Percentiles rank a stretch among this genome's conserved stretches.
Conservation (phyloP, 2,888 invertebrate species). For the Idaea dimidiata region DNA sequence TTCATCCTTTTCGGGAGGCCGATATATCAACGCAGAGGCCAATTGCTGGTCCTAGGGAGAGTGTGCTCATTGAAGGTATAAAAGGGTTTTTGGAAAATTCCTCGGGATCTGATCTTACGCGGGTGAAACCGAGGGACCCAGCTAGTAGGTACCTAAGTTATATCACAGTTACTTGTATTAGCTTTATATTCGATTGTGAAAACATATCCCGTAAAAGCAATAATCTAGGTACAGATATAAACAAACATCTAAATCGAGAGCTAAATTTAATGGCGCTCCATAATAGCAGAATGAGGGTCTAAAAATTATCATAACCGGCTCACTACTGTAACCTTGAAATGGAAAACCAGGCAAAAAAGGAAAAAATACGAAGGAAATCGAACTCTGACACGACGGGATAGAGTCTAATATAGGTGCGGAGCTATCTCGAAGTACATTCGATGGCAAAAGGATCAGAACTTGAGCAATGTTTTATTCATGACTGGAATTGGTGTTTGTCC, state of each 20-base stretch:
- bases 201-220: slow-evolving; percentile 23
- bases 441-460: slow-evolving; percentile 47
- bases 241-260: slow-evolving; percentile 47
- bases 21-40: too few species aligned
- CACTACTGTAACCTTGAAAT: slow-evolving; percentile 47
- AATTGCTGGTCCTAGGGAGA: too few species aligned
- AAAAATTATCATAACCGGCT: slow-evolving; percentile 57
- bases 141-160: too few species aligned
- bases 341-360: slow-evolving; percentile 22
- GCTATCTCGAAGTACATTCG: slow-evolving; percentile 37
- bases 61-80: too few species aligned
- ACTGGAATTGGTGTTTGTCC: slow-evolving; percentile 65
- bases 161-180: not conserved
- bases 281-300: slow-evolving; percentile 54
- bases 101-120: too few species aligned
- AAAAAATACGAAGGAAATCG: slow-evolving; percentile 1
- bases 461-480: slow-evolving; percentile 64
- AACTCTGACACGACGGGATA: slow-evolving; percentile 21
- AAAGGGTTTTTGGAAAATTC: too few species aligned
- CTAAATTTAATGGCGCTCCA: slow-evolving; percentile 50
- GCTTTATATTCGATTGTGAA: not conserved
- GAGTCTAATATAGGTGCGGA: not conserved
- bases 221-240: slow-evolving; percentile 25
- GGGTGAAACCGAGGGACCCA: too few species aligned
- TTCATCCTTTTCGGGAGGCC: too few species aligned